A percentile compares a stretch with the other conserved stretches of the same genome.
phyloP scores from a whole-genome alignment of 2,797 vertebrate species.

The Poeciliopsis infans region DNA sequence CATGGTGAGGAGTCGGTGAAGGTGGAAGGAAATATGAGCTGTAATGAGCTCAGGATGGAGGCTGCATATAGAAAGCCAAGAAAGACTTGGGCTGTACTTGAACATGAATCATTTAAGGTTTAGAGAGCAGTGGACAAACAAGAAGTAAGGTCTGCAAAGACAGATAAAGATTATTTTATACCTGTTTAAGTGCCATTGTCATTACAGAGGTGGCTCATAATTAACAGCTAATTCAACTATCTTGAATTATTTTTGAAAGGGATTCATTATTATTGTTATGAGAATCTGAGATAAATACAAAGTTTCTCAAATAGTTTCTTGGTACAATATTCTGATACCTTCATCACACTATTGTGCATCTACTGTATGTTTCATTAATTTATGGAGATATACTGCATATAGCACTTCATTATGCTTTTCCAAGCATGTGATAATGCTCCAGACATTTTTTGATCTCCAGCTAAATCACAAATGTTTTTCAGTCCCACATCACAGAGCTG shows the following conservation, averaged over 20 bases:
- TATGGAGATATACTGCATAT: neutral
- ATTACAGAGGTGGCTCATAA: neutral
- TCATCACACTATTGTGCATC: too few species aligned
- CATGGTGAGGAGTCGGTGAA: conserved; percentile 21
- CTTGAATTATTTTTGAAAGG: neutral
- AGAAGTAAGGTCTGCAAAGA: conserved; percentile 14
- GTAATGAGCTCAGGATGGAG: conserved; percentile 38
- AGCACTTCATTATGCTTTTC: neutral
- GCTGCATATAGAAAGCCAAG: conserved; percentile 27
- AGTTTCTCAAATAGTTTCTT: neutral
- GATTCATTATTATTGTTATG: neutral
- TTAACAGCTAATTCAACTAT: neutral
- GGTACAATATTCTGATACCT: too few species aligned
- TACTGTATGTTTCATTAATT: neutral
- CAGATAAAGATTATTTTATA: conserved; percentile 8
- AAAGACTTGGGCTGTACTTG: conserved; percentile 6
- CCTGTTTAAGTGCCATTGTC: neutral
- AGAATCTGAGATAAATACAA: neutral
- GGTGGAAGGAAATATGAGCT: conserved; percentile 29
- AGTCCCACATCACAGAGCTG: too few species aligned
- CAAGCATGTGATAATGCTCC: neutral
- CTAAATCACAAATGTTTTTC: too few species aligned
- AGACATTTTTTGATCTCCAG: too few species aligned
- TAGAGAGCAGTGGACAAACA: conserved; percentile 34
- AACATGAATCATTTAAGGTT: conserved; percentile 32